Evolutionary conservation across 2,888 invertebrate genomes (phyloP).

Genomic region (Sesamia inferens): DNA sequence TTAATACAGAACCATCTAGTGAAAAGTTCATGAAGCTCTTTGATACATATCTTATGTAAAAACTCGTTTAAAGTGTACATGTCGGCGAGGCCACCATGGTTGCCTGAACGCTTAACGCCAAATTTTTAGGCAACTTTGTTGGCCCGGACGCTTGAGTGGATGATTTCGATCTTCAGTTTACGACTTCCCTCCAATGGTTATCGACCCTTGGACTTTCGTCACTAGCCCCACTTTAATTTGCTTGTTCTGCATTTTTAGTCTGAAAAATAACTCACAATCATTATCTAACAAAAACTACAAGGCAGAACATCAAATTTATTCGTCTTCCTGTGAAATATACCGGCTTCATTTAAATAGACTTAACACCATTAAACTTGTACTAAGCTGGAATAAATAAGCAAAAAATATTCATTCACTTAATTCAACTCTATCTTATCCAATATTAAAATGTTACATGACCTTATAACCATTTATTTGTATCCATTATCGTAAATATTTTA

Average conservation of each 20-base stretch:
- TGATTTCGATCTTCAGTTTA: background rate
- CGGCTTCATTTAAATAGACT: background rate
- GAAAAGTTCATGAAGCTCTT: no score
- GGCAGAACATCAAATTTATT: background rate
- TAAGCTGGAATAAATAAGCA: constrained; percentile 3
- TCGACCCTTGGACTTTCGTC: background rate
- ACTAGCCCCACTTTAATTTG: background rate
- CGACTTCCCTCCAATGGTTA: background rate
- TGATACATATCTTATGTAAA: no score
- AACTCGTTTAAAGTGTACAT: no score
- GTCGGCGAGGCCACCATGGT: no score
- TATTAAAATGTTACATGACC: constrained; percentile 46
- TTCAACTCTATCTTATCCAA: constrained; percentile 17
- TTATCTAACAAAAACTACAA: background rate
- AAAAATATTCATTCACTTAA: constrained; percentile 5
- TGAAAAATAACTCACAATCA: no score
- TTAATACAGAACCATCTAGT: no score
- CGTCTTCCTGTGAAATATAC: background rate
- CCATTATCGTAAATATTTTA: constrained; percentile 37
- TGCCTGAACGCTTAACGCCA: no score
- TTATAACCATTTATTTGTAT: constrained; percentile 30
- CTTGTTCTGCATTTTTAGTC: background rate
- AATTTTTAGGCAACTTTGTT: no score
- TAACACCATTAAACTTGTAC: background rate
- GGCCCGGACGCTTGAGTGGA: no score